Percentiles rank a stretch among this genome's conserved stretches.
phyloP scores from a whole-genome alignment of 2,797 vertebrate genomes.

The Gymnothorax javanicus region DNA sequence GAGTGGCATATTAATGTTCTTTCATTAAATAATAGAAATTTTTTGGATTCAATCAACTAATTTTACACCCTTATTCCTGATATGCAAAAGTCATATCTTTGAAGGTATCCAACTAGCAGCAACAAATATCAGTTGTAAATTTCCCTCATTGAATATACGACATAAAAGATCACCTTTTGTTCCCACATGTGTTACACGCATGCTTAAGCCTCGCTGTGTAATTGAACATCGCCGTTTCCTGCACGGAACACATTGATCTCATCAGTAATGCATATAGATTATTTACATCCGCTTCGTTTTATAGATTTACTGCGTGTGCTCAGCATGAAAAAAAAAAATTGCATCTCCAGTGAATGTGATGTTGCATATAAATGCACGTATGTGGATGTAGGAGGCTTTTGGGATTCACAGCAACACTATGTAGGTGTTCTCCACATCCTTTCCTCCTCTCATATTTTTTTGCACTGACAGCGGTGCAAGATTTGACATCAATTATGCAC shows the following conservation, averaged over 20 bases:
- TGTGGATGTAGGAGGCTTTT: not conserved
- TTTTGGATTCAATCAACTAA: no score
- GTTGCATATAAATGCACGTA: not conserved
- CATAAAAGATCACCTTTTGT: not conserved
- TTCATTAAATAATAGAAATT: no score
- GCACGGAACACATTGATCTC: not conserved
- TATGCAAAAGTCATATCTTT: no score
- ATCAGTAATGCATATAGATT: not conserved
- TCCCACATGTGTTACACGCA: not conserved
- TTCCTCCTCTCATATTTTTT: not conserved
- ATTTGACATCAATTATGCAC: slow-evolving; percentile 4
- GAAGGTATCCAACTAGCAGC: no score
- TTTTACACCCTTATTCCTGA: no score
- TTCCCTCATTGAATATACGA: not conserved
- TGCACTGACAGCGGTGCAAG: slow-evolving; percentile 1
- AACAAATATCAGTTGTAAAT: no score
- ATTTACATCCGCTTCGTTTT: not conserved
- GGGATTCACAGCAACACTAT: not conserved
- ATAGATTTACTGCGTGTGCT: not conserved
- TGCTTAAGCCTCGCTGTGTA: not conserved
- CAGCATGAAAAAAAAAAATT: not conserved
- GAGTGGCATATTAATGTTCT: no score
- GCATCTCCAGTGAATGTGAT: not conserved
- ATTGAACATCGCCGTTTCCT: not conserved
- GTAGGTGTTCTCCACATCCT: not conserved